These are phyloP conservation scores for Umimayanthus chanpuru DNA, from an alignment of 92 coral and sea anemone species.

Conservation along the genomic window DNA sequence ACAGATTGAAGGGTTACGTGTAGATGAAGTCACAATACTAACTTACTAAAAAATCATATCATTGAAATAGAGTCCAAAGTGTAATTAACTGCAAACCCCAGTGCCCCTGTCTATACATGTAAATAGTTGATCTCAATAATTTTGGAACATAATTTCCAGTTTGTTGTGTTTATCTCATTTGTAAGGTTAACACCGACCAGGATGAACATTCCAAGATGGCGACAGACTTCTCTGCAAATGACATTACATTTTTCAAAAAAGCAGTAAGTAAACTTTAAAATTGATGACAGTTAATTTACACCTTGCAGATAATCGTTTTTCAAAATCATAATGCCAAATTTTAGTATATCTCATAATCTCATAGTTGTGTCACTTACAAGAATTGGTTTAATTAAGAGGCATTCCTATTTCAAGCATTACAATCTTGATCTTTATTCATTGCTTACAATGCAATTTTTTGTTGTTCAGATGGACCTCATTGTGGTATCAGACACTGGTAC, in stretches of 20 bases:
- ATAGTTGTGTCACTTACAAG: no score
- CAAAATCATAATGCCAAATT: no score
- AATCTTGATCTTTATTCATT: no score
- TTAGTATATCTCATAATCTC: no score
- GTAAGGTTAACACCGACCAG: constrained; percentile 84
- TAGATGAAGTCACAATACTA: no score
- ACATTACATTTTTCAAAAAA: constrained; percentile 88
- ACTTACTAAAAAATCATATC: not conserved
- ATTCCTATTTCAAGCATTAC: no score
- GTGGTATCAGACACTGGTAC: constrained; percentile 84
- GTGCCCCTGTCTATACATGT: no score
- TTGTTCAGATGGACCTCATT: constrained; percentile 77
- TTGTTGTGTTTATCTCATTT: not conserved
- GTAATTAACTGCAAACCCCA: no score
- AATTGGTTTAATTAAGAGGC: no score
- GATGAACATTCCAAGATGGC: constrained; percentile 96
- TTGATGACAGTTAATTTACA: not conserved
- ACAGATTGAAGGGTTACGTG: no score
- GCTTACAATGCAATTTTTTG: no score
- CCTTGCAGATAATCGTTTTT: no score
- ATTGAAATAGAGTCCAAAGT: not conserved
- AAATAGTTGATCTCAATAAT: not conserved
- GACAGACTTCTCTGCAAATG: constrained; percentile 86
- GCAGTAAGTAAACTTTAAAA: constrained; percentile 65
- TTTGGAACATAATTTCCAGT: not conserved